Percentiles rank a stretch among this genome's conserved stretches.
Evolutionary conservation across 1,140 invertebrate genomes (phyloP).

Genomic region (Macrobrachium nipponense): DNA sequence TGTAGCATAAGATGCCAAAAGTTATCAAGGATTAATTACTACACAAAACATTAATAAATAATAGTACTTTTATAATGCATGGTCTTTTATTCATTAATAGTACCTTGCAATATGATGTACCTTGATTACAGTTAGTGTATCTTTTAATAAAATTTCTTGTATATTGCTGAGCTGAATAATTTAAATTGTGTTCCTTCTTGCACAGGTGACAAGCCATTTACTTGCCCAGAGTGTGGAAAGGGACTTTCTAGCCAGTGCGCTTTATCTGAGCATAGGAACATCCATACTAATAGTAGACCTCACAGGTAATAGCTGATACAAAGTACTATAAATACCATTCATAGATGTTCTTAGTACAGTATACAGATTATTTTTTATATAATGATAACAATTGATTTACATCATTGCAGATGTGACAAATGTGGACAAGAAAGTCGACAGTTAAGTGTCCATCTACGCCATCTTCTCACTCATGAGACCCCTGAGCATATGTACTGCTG

Average conservation of each 20-base stretch:
- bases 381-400: background rate
- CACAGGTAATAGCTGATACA: constrained; percentile 25
- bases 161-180: background rate
- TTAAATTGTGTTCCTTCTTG: background rate
- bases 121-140: background rate
- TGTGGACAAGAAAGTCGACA: constrained; percentile 58
- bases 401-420: constrained; percentile 44
- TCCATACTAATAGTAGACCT: constrained; percentile 55
- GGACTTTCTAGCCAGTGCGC: constrained; percentile 53
- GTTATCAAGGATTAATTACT: too few species aligned
- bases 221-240: constrained; percentile 47
- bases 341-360: background rate
- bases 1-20: too few species aligned
- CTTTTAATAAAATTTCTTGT: background rate
- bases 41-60: too few species aligned
- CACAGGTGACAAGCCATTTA: constrained; percentile 57
- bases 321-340: background rate
- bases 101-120: too few species aligned
- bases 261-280: constrained; percentile 51
- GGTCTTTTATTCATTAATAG: too few species aligned
- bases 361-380: background rate
- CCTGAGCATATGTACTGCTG: constrained; percentile 41
- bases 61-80: too few species aligned
- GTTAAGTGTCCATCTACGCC: constrained; percentile 50
- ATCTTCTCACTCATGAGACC: constrained; percentile 48